A percentile compares a stretch with the other conserved stretches of the same genome.
Conservation (phyloP, 2,113 vertebrate genomes). For the Clarias batrachus region DNA sequence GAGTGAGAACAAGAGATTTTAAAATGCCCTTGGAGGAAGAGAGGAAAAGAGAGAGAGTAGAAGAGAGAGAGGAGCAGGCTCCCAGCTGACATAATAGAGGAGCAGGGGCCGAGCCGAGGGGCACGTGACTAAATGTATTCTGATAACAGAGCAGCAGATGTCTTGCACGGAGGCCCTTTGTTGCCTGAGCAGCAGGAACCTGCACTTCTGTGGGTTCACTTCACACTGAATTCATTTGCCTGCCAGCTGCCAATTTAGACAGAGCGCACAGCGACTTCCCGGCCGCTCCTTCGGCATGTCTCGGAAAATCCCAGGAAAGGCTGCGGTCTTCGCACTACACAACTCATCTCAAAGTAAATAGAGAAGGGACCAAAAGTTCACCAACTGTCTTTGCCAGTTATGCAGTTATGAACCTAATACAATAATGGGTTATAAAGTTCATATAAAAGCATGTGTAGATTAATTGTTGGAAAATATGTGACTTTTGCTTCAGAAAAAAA, state of each 20-base stretch:
- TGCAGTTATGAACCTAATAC: constrained; percentile 6
- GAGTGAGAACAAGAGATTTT: constrained; percentile 64
- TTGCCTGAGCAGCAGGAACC: constrained; percentile 89
- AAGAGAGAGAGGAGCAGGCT: constrained; percentile 55
- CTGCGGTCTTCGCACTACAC: constrained; percentile 66
- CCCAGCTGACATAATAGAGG: constrained; percentile 51
- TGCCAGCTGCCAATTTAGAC: constrained; percentile 89
- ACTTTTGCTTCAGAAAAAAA: neutral
- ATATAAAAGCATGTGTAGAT: neutral
- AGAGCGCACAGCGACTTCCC: constrained; percentile 53
- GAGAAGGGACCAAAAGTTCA: constrained; percentile 29
- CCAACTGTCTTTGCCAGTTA: neutral
- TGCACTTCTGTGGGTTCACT: constrained; percentile 83
- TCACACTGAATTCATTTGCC: constrained; percentile 89
- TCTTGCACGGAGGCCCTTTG: constrained; percentile 85
- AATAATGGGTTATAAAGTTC: neutral
- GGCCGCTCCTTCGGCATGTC: constrained; percentile 65
- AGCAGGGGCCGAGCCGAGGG: constrained; percentile 57
- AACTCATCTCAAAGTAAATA: constrained; percentile 60
- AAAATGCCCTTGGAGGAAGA: constrained; percentile 59
- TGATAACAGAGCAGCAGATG: constrained; percentile 92
- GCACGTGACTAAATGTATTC: constrained; percentile 84
- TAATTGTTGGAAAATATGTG: neutral
- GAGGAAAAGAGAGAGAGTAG: constrained; percentile 44
- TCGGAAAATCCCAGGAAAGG: constrained; percentile 62